Evolutionary conservation across 2,113 vertebrate species (phyloP).

Genomic region (Empidonax alnorum): DNA sequence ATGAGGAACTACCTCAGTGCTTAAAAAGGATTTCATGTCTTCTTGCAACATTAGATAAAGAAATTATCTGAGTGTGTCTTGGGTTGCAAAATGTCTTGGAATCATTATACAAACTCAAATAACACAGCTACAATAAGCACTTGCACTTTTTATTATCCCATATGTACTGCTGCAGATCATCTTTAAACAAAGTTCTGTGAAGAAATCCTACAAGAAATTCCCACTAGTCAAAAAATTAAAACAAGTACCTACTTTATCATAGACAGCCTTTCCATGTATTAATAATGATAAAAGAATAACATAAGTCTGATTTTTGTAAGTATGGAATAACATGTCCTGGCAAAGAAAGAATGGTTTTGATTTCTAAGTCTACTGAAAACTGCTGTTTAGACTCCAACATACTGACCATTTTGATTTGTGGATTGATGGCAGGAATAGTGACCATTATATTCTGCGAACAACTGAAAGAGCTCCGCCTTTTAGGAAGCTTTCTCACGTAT

Average conservation of each 20-base stretch:
- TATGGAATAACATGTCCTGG: background rate
- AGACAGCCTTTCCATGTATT: background rate
- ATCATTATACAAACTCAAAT: background rate
- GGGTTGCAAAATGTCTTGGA: background rate
- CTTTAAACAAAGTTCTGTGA: background rate
- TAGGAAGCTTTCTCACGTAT: background rate
- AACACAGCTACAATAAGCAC: background rate
- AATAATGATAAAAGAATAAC: background rate
- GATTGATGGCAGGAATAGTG: background rate
- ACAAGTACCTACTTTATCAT: background rate
- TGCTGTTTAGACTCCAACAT: background rate
- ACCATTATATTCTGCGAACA: background rate
- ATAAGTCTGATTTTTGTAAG: background rate
- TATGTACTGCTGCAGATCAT: background rate
- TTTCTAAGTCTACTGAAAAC: background rate
- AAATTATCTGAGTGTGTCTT: background rate
- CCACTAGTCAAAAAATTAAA: background rate
- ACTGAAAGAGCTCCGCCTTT: background rate
- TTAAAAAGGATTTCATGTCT: background rate
- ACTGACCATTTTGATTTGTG: background rate
- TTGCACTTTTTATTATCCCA: background rate
- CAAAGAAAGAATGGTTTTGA: background rate
- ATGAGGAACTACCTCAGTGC: background rate
- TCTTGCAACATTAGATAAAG: background rate
- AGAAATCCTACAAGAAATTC: background rate